phyloP scores from a whole-genome alignment of 2,113 vertebrate genomes.

The Andinoacara biseriatus region DNA sequence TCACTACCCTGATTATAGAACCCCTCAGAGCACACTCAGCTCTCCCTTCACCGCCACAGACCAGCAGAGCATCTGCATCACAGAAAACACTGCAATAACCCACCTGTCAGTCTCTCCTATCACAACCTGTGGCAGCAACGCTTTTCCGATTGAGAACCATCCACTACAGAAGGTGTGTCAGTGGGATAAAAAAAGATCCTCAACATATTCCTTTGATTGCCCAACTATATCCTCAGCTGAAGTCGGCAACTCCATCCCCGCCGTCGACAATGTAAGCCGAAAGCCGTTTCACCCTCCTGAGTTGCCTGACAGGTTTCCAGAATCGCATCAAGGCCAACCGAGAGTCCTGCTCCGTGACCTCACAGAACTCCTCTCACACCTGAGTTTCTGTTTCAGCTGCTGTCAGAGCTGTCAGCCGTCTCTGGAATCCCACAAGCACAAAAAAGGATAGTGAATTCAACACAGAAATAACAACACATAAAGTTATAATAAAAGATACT shows the following conservation, averaged over 20 bases:
- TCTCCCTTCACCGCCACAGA: too few species aligned
- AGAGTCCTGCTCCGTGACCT: background rate
- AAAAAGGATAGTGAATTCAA: background rate
- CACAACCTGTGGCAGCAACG: too few species aligned
- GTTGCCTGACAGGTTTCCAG: background rate
- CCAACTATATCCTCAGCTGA: background rate
- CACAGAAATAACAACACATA: background rate
- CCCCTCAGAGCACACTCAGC: too few species aligned
- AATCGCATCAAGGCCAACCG: background rate
- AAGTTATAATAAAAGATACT: background rate
- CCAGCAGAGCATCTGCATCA: too few species aligned
- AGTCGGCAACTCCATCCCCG: background rate
- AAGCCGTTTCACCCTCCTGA: background rate
- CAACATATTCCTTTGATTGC: background rate
- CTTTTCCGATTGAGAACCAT: background rate
- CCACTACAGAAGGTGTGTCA: background rate
- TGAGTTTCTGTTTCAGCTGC: background rate
- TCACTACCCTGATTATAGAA: too few species aligned
- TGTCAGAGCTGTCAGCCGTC: background rate
- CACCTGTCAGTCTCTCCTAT: too few species aligned
- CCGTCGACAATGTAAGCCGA: background rate
- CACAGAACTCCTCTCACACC: background rate
- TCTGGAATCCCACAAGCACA: background rate
- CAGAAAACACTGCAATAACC: too few species aligned
- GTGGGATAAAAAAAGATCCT: background rate